phyloP scores from a whole-genome alignment of 2,113 vertebrate species.

The Oncorhynchus mykiss region DNA sequence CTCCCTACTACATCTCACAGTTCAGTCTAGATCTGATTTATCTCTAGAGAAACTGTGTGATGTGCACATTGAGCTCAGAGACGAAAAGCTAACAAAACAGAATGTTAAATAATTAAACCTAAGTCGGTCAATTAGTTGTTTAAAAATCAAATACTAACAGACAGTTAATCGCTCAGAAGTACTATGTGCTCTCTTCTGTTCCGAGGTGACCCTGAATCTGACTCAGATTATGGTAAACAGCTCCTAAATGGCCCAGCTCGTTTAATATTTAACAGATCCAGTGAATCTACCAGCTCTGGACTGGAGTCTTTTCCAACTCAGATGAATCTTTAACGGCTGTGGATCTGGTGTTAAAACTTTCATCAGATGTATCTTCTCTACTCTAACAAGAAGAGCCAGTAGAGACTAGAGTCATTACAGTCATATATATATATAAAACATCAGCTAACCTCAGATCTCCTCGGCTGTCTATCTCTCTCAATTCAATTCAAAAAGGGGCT shows the following conservation, averaged over 20 bases:
- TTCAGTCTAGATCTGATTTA: too few species aligned
- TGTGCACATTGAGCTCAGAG: too few species aligned
- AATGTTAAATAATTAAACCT: too few species aligned
- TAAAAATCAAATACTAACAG: too few species aligned
- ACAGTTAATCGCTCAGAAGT: too few species aligned
- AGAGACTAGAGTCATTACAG: neutral
- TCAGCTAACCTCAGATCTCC: too few species aligned
- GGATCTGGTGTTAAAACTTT: neutral
- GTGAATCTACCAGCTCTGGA: constrained; percentile 2
- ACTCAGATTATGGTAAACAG: constrained; percentile 8
- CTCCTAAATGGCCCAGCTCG: neutral
- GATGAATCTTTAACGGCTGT: neutral
- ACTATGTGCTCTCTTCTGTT: neutral
- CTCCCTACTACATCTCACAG: too few species aligned
- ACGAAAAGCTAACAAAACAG: too few species aligned
- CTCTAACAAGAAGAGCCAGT: neutral
- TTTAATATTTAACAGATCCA: constrained; percentile 14
- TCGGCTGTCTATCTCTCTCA: too few species aligned
- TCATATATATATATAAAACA: neutral
- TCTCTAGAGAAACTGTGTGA: too few species aligned
- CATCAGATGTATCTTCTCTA: neutral
- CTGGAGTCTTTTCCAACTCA: neutral
- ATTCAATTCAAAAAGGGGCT: too few species aligned
- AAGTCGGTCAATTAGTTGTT: too few species aligned
- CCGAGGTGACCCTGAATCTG: constrained; percentile 2